Evolutionary conservation across 2,113 vertebrate genomes (phyloP).

Genomic region (Syngnathus scovelli): DNA sequence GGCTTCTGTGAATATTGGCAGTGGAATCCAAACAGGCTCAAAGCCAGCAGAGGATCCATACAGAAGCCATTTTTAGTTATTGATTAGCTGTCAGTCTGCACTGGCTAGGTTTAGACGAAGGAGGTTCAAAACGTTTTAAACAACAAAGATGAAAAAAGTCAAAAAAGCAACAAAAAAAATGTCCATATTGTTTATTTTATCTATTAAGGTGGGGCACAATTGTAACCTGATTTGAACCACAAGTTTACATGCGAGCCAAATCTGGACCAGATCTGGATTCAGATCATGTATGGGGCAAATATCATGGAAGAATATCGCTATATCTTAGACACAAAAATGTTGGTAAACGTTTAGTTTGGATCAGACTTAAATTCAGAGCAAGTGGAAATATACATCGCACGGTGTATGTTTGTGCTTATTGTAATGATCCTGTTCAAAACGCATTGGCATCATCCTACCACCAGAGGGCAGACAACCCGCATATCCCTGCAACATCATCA

Average conservation of each 20-base stretch:
- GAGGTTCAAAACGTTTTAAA: not conserved
- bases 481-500: no score
- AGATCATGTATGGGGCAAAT: not conserved
- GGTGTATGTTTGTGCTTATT: not conserved
- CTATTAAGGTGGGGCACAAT: not conserved
- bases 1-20: not conserved
- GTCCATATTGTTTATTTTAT: not conserved
- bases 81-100: not conserved
- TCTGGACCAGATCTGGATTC: not conserved
- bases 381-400: not conserved
- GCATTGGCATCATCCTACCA: not conserved
- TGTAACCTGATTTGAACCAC: not conserved
- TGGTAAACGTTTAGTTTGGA: not conserved
- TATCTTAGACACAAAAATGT: no score
- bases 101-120: not conserved
- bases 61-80: not conserved
- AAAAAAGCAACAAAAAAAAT: not conserved
- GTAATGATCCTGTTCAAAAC: no score
- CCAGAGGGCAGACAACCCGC: not conserved
- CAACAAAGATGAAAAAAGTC: not conserved
- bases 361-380: not conserved
- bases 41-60: conserved; percentile 1
- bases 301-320: not conserved
- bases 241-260: not conserved
- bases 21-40: not conserved